Evolutionary conservation across 30 jellyfish, hydroid and myxozoan genomes (phyloP), one percentile per base, ranked within the genome.

Genomic region (Hydra vulgaris): DNA sequence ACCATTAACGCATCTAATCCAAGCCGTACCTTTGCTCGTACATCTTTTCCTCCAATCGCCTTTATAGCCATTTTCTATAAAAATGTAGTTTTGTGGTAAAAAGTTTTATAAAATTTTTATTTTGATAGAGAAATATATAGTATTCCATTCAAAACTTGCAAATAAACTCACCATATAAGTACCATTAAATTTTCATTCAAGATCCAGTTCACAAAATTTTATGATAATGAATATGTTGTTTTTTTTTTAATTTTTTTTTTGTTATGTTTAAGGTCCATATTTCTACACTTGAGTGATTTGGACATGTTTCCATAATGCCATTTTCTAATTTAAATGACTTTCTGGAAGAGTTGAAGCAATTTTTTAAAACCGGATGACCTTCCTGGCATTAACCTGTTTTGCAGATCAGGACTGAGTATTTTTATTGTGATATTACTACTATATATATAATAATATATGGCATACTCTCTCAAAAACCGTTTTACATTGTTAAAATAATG

Each of bases 31-130:
- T 74, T n/a, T 25, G 81, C 22, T 73, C 81, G 53, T 20, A 53
- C 56, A 25, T 73, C 81, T 25, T 22, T 73, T 73, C 81, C 81
- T 21, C 81, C 81, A 25, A 69, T 69, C 25, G 27, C 27, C 27
- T 69, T 69, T 21, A 69, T 21, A 21, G 25, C 27, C 27, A 21
- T 69, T 69, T 24, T 21, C 76, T 69, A 23, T 19, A 69, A 69
- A 40, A 40, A 40, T 40, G 61, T 40, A 40, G 61, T 40, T 40
- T 40, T 40, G 61, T 40, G 61, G 12, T 69, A 40, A 40, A 40
- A 40, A 40, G 61, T 40, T n/a, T n/a, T n/a, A n/a, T n/a, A n/a
- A n/a, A n/a, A n/a, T n/a, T n/a, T n/a, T n/a, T n/a, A n/a, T n/a
- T n/a, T n/a, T n/a, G n/a, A n/a, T n/a, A n/a, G n/a, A n/a, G n/a